Evolutionary conservation across 1,140 invertebrate genomes (phyloP), one percentile per base, ranked within the genome.

Genomic region (Drosophila mauritiana): DNA sequence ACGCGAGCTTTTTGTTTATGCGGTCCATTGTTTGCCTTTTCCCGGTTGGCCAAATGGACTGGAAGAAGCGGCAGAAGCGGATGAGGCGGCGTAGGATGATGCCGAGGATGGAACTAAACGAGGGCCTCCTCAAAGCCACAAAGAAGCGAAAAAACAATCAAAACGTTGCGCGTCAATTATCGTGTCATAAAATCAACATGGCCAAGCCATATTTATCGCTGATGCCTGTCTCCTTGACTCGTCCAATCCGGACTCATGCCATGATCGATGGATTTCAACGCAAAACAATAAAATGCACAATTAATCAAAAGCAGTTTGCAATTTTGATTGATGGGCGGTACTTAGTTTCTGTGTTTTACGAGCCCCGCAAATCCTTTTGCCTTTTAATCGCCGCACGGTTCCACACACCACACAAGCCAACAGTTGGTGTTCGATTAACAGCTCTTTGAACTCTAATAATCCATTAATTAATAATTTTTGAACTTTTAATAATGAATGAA

Each of bases 251-350:
- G 4, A 20, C 46, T 52, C 6, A 25, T 88, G 84, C 48, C 8
- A 34, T 88, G 84, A 88, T 88, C 84, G 84, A 88, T 88, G 84
- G 80, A 72, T 80, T 80, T 80, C 73, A 70, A 56, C 68, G 64
- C 76, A 83, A 84, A 88, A 89, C 84, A 88, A 88, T 88, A 84
- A 88, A 88, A 89, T 90, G 64, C 80, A 84, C 84, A 88, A 88
- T 88, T 88, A 88, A 88, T 88, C 84, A 88, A 84, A 85, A 73
- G 57, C 80, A 76, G 73, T 80, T 79, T 65, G 45, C 72, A 68
- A 67, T 85, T 84, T 72, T 89, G 84, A 88, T 88, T 88, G 84
- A 88, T 88, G 76, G 57, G 27, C 49, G 56, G 80, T 83, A 85
- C 73, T 86, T 86, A 73, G 73, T 63, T 79, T 59, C 58, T 57